phyloP scores from a whole-genome alignment of 2,113 vertebrate species.

The Paramisgurnus dabryanus region DNA sequence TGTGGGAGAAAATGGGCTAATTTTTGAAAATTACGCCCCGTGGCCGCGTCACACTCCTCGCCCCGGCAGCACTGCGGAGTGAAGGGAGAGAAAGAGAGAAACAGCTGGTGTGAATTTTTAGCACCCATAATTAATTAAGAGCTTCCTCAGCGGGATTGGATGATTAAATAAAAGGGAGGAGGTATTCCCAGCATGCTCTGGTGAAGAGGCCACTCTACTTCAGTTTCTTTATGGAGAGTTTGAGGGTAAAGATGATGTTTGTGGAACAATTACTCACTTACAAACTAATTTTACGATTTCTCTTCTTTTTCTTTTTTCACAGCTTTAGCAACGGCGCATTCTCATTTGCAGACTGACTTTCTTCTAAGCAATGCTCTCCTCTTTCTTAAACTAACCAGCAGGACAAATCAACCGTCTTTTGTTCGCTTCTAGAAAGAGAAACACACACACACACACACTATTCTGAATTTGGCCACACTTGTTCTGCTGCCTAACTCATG shows the following conservation, averaged over 20 bases:
- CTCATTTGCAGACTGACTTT: conserved; percentile 62
- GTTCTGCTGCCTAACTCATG: conserved; percentile 71
- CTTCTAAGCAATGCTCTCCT: conserved; percentile 62
- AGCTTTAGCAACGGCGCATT: conserved; percentile 64
- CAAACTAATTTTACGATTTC: conserved; percentile 70
- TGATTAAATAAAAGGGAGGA: conserved; percentile 81
- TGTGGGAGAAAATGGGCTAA: conserved; percentile 55
- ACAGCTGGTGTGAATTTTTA: conserved; percentile 84
- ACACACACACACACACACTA: conserved; percentile 57
- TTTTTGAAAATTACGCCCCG: conserved; percentile 63
- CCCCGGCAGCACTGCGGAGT: conserved; percentile 58
- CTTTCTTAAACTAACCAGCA: conserved; percentile 64
- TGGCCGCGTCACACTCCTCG: conserved; percentile 64
- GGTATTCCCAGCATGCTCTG: conserved; percentile 72
- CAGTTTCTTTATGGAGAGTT: conserved; percentile 66
- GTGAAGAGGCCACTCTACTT: conserved; percentile 70
- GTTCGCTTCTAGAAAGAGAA: conserved; percentile 63
- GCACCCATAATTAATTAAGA: conserved; percentile 85
- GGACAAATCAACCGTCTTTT: conserved; percentile 69
- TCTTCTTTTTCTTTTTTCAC: conserved; percentile 51
- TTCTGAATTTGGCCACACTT: conserved; percentile 73
- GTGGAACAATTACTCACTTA: conserved; percentile 68
- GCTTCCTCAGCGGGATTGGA: conserved; percentile 79
- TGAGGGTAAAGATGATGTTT: conserved; percentile 37
- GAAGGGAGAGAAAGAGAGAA: conserved; percentile 64